Percentiles rank a stretch among this genome's conserved stretches.
These are phyloP conservation scores for Astreopora myriophthalma DNA, from an alignment of 64 coral and sea anemone genomes.

Conservation along the genomic window DNA sequence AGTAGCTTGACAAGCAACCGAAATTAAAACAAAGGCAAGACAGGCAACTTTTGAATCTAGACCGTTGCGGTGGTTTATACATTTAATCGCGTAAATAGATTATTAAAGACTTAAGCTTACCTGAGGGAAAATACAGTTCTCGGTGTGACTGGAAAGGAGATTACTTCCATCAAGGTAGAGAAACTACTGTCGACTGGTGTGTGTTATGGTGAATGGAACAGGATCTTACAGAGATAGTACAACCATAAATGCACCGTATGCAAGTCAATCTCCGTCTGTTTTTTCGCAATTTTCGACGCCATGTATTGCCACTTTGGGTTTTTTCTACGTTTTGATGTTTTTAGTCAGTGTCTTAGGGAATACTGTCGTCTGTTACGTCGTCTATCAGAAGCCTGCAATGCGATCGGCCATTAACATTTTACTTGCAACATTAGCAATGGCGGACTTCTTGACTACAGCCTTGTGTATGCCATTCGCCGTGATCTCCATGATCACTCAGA, in stretches of 20 bases:
- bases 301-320: slow-evolving; percentile 56
- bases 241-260: slow-evolving; percentile 20
- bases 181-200: background rate
- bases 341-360: slow-evolving; percentile 80
- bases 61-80: background rate
- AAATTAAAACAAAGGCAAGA: slow-evolving; percentile 1
- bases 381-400: slow-evolving; percentile 98
- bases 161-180: background rate
- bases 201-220: slow-evolving; percentile 32
- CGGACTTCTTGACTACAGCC: slow-evolving; percentile 76
- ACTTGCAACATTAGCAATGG: slow-evolving; percentile 85
- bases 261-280: background rate
- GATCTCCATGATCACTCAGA: slow-evolving; percentile 70
- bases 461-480: slow-evolving; percentile 88
- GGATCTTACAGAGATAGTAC: background rate
- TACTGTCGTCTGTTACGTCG: slow-evolving; percentile 92
- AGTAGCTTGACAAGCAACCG: slow-evolving; percentile 23
- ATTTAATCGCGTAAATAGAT: background rate
- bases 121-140: background rate
- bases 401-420: slow-evolving; percentile 97
- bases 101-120: background rate
- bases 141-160: background rate
- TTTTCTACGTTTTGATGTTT: slow-evolving; percentile 82
- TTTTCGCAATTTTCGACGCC: background rate
- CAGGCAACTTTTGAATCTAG: background rate